Conservation (phyloP, 1,140 invertebrate species). For the Lucilia sericata region DNA sequence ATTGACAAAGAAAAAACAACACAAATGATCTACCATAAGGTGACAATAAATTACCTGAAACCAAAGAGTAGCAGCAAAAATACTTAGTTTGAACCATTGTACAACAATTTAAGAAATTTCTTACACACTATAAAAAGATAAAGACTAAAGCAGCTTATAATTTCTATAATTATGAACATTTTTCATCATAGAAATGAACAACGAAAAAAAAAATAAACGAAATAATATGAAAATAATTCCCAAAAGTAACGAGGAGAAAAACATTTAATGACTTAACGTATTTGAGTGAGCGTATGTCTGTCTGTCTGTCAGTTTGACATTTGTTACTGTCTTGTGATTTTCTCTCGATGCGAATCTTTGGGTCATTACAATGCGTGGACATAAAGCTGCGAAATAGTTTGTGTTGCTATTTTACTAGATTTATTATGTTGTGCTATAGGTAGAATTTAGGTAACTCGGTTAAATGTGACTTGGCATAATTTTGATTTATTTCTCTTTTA, state of each 20-base stretch:
- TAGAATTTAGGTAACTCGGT: constrained; percentile 36
- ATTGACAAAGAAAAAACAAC: background rate
- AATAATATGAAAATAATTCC: constrained; percentile 18
- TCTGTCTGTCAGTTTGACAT: background rate
- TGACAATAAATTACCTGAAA: constrained; percentile 26
- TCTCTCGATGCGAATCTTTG: background rate
- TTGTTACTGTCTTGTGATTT: background rate
- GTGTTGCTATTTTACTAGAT: background rate
- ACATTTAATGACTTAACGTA: no score
- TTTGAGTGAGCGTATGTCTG: background rate
- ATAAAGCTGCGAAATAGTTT: constrained; percentile 17
- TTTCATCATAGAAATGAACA: background rate
- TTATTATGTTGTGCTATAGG: background rate
- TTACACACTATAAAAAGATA: background rate
- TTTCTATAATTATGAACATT: constrained; percentile 4
- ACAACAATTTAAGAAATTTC: no score
- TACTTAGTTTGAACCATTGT: background rate
- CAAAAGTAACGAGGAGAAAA: background rate
- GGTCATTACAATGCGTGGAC: background rate
- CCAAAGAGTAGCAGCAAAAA: background rate
- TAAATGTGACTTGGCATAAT: constrained; percentile 41
- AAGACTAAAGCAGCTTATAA: background rate
- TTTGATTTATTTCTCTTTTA: constrained; percentile 34
- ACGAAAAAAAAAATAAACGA: no score
- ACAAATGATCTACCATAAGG: background rate